These are phyloP conservation scores for Rhogogaster chlorosoma DNA, from an alignment of 2,888 invertebrate genomes.

Conservation along the genomic window DNA sequence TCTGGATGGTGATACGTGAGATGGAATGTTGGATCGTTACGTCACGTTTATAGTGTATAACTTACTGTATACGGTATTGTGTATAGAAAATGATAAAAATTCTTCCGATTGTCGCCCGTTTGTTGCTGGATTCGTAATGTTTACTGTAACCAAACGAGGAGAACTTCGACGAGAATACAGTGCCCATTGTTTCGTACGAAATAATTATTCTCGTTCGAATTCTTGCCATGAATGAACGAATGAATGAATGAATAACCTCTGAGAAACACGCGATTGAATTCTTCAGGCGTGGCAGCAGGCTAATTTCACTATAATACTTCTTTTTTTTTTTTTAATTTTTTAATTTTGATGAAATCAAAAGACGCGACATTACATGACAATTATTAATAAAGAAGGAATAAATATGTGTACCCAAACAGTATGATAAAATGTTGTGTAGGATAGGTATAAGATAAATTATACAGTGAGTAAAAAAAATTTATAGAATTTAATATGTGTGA, in stretches of 20 bases:
- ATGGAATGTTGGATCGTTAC: conserved; percentile 17
- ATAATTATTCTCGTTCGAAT: conserved; percentile 23
- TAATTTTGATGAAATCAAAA: background rate
- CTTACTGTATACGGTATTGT: background rate
- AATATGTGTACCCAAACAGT: background rate
- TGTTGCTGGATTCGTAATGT: background rate
- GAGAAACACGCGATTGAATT: background rate
- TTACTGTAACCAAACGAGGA: background rate
- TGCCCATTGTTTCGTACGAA: background rate
- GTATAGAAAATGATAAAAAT: background rate
- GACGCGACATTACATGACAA: no score
- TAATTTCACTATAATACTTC: background rate
- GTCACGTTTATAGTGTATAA: background rate
- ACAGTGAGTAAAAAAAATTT: background rate
- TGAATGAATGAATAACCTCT: background rate
- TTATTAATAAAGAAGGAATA: no score
- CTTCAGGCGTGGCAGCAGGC: background rate
- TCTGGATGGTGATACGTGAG: background rate
- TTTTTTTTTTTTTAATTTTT: background rate
- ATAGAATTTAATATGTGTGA: background rate
- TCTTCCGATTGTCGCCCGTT: background rate
- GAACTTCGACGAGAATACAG: background rate
- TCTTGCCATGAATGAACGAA: conserved; percentile 1
- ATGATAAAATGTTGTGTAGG: background rate
- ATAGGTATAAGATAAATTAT: background rate